Evolutionary conservation across 35 echinoderm and acorn worm species (phyloP).

Genomic region (Ophioderma brevispina): DNA sequence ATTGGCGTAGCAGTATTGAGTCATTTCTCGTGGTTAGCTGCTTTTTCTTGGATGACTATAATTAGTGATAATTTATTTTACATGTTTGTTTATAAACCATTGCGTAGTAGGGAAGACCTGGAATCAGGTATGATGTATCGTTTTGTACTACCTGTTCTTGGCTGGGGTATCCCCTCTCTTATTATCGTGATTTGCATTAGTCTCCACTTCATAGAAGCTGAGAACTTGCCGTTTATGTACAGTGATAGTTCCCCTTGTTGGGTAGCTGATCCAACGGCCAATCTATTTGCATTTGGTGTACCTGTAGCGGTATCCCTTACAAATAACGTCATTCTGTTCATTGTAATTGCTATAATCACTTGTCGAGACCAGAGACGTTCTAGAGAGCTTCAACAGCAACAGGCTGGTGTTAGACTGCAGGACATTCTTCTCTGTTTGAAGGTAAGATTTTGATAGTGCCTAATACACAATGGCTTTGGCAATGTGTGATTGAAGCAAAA

Average conservation of each 20-base stretch:
- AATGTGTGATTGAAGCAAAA: too few relatives aligned
- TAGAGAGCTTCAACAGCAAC: not conserved
- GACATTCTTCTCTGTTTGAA: not conserved
- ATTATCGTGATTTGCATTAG: not conserved
- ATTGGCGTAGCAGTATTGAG: not conserved
- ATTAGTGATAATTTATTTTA: not conserved
- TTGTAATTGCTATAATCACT: not conserved
- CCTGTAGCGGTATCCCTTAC: not conserved
- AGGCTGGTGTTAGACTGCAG: not conserved
- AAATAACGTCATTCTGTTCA: not conserved
- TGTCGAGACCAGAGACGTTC: not conserved
- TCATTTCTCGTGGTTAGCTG: slow-evolving; percentile 7
- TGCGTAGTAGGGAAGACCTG: not conserved
- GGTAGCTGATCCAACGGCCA: not conserved
- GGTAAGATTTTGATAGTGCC: too few relatives aligned
- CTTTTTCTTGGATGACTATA: not conserved
- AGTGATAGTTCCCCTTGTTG: not conserved
- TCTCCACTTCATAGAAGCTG: not conserved
- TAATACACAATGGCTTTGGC: too few relatives aligned
- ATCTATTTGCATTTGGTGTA: not conserved
- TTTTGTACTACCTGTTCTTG: not conserved
- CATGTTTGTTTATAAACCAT: not conserved
- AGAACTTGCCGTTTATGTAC: not conserved
- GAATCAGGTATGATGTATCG: not conserved
- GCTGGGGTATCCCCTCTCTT: not conserved